A percentile compares a stretch with the other conserved stretches of the same genome.
Evolutionary conservation across 2,797 vertebrate genomes (phyloP).

Genomic region (Neopelma chrysocephalum): DNA sequence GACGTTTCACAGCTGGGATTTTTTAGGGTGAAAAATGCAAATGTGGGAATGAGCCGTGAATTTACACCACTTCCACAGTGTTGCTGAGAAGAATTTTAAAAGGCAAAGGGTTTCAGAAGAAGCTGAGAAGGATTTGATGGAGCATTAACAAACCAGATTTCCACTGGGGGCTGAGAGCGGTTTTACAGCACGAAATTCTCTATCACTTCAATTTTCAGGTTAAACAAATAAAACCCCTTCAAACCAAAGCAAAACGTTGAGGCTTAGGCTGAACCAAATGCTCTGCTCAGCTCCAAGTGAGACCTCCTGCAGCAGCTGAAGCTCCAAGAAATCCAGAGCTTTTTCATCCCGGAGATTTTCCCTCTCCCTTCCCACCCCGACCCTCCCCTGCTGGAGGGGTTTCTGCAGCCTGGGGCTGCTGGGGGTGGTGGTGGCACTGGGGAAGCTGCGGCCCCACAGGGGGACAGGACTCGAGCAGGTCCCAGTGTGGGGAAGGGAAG

Average conservation of each 20-base stretch:
- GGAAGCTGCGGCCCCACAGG: neutral
- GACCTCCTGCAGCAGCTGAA: neutral
- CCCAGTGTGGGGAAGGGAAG: fast-evolving
- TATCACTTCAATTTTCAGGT: constrained; percentile 26
- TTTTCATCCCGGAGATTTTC: neutral
- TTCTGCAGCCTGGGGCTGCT: neutral
- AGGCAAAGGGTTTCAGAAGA: constrained; percentile 24
- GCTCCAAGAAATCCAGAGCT: neutral
- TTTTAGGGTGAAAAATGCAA: constrained; percentile 34
- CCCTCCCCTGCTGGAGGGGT: neutral
- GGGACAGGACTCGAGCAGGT: fast-evolving
- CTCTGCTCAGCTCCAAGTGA: neutral
- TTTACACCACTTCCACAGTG: neutral
- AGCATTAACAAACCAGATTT: constrained; percentile 38
- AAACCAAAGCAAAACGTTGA: neutral
- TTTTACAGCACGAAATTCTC: constrained; percentile 8
- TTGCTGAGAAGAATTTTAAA: neutral
- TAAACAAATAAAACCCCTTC: constrained; percentile 11
- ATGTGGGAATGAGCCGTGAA: neutral
- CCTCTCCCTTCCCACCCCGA: neutral
- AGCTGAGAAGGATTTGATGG: constrained; percentile 19
- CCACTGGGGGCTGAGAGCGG: neutral
- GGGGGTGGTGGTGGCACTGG: neutral
- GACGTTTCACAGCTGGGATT: neutral
- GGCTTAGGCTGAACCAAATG: neutral